Percentiles rank a stretch among this genome's conserved stretches.
Conservation (phyloP, 35 echinoderm and acorn worm genomes). For the Stichopus chloronotus region DNA sequence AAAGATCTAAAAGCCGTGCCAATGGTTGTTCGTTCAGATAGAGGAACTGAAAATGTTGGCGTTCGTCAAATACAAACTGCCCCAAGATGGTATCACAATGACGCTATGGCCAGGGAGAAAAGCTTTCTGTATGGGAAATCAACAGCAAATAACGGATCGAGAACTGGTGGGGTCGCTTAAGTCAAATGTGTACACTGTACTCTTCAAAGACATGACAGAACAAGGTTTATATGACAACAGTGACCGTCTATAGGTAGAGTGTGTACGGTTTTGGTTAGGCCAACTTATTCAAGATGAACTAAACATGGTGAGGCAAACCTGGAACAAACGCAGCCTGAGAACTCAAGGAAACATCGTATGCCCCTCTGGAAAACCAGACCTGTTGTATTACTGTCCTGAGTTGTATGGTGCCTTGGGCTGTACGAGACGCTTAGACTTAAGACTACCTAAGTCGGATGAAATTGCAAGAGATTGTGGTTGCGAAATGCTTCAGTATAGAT, state of each 20-base stretch:
- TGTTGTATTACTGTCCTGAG: conserved; percentile 48
- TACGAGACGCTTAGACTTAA: conserved; percentile 16
- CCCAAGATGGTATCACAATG: too few species aligned
- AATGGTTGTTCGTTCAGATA: conserved; percentile 15
- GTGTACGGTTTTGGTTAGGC: conserved; percentile 62
- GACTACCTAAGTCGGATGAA: neutral
- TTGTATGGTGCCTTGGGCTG: conserved; percentile 28
- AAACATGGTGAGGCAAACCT: neutral
- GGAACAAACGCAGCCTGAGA: conserved; percentile 62
- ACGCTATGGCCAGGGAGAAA: too few species aligned
- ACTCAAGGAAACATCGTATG: conserved; percentile 41
- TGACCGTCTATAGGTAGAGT: conserved; percentile 66
- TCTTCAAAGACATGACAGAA: conserved; percentile 36
- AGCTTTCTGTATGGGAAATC: too few species aligned
- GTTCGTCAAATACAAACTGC: too few species aligned
- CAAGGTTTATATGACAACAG: conserved; percentile 52
- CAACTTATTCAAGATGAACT: conserved; percentile 63
- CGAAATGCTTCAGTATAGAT: neutral
- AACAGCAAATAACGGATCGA: neutral
- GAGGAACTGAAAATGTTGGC: too few species aligned
- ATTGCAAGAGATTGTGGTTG: conserved; percentile 16
- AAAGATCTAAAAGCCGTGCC: conserved; percentile 22
- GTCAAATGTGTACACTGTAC: conserved; percentile 1
- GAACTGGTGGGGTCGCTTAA: too few species aligned
- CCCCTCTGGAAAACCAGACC: conserved; percentile 62